Evolutionary conservation across 1,140 invertebrate genomes (phyloP), one percentile per base, ranked within the genome.

Genomic region (Drosophila grimshawi): DNA sequence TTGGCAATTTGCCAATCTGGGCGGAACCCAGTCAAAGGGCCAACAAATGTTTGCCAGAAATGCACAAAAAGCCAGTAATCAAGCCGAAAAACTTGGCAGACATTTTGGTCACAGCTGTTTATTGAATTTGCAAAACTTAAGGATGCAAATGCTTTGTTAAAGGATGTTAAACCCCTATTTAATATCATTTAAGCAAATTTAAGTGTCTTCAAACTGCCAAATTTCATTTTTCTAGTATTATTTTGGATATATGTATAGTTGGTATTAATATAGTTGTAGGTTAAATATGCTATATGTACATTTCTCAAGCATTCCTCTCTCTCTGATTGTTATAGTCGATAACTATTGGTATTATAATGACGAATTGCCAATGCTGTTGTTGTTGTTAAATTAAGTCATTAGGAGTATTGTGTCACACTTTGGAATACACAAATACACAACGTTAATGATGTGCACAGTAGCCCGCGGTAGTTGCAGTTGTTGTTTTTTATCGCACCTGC

Each of bases 51-150:
- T 49, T 41, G 61, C 41, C 48, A 60, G 46, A 51, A 71, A 62
- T 51, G 60, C 53, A 53, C 30, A 64, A 55, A 61, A 61, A 39
- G 63, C 29, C 62, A 75, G 81, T 86, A 86, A 85, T 86, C 81
- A 85, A 77, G 73, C 68, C 53, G 37, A 43, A 33, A 76, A 83
- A 75, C 74, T 86, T 85, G 81, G 81, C 81, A 81, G 81, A 71
- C 78, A 78, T 46, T 61, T 61, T 55, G 61, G 59, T 70, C 43
- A 51, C 71, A 64, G 33, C 48, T 52, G 33, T 39, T 61, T 53
- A 65, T 64, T 65, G 60, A 76, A 71, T 61, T 11, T 65, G 49
- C 49, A 30, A 37, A 56, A 57, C 45, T 69, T 43, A 33, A 49
- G 68, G 35, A 51, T 71, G 53, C 46, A 59, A 66, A 66, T 57